phyloP scores from a whole-genome alignment of 30 jellyfish, hydroid and myxozoan species.

The Mastigias papua region DNA sequence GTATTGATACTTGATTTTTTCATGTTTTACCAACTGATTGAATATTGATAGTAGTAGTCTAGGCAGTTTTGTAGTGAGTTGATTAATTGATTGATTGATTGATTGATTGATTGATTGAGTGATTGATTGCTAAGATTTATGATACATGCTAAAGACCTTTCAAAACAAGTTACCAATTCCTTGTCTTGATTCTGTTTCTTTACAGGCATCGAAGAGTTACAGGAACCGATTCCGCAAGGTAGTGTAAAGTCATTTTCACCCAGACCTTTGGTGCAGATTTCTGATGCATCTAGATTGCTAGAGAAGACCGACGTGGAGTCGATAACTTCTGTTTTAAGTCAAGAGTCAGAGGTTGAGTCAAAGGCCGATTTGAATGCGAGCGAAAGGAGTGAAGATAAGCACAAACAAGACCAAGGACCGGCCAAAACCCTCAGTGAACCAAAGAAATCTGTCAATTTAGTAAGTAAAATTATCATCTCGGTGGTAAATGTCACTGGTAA shows the following conservation, averaged over 20 bases:
- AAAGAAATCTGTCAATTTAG: slow-evolving; percentile 9
- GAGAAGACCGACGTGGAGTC: background rate
- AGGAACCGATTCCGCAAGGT: background rate
- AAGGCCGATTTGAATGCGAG: background rate
- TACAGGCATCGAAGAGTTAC: slow-evolving; percentile 1
- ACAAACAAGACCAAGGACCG: background rate
- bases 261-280: background rate
- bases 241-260: background rate
- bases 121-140: too few species aligned
- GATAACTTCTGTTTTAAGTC: background rate
- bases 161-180: too few species aligned
- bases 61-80: too few species aligned
- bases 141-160: too few species aligned
- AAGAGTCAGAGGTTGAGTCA: slow-evolving; percentile 31
- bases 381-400: background rate
- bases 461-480: too few species aligned
- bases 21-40: too few species aligned
- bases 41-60: too few species aligned
- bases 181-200: background rate
- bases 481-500: too few species aligned
- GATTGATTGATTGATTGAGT: too few species aligned
- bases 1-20: too few species aligned
- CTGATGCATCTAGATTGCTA: background rate
- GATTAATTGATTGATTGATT: too few species aligned
- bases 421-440: slow-evolving; percentile 36